Conservation (phyloP, 2,113 vertebrate genomes). For the Cepphus grylle region DNA sequence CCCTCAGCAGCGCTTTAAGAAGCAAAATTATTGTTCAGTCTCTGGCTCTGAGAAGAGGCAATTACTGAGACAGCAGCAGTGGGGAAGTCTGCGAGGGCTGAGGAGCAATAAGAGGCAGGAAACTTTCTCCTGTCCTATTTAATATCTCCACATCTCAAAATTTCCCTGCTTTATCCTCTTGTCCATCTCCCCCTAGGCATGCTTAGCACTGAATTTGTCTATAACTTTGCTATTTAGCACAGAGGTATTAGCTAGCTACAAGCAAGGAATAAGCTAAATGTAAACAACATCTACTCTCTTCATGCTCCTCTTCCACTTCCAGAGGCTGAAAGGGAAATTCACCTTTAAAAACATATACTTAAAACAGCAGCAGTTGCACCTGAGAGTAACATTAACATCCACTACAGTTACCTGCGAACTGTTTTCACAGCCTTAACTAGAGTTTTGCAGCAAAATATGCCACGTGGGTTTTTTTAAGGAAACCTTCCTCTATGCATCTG, state of each 20-base stretch:
- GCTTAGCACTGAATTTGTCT: neutral
- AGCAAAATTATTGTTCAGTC: neutral
- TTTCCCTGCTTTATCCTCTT: neutral
- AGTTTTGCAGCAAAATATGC: neutral
- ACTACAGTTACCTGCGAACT: neutral
- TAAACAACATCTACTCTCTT: neutral
- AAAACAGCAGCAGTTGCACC: neutral
- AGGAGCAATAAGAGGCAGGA: neutral
- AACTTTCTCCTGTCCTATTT: neutral
- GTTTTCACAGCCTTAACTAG: neutral
- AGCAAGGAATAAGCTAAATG: neutral
- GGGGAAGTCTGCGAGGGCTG: neutral
- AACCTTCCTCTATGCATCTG: neutral
- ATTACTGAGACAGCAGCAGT: neutral
- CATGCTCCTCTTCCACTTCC: neutral
- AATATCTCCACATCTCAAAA: neutral
- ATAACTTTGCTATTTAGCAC: neutral
- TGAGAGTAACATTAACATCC: neutral
- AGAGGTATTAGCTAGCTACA: neutral
- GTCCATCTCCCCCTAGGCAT: rapidly evolving
- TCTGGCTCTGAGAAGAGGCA: neutral
- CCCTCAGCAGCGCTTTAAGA: neutral
- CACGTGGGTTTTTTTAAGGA: neutral
- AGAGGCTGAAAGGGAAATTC: neutral
- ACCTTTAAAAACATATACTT: neutral